Base-by-base conservation (phyloP, 2,113 vertebrate species). In the Stegostoma tigrinum region DNA sequence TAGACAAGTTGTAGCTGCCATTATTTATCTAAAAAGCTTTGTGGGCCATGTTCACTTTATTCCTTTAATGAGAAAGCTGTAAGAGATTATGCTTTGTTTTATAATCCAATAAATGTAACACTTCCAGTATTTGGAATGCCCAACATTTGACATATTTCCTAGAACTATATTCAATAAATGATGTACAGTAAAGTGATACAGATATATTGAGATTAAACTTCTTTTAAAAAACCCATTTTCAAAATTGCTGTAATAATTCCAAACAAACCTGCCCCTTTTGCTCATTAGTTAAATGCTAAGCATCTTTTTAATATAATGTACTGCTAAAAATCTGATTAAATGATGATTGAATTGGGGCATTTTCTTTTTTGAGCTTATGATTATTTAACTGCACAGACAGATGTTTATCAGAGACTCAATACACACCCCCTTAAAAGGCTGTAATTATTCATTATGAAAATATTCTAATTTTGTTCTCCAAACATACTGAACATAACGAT, bases 321-420 rank as follows among this genome's bases (percentile, higher is more conserved):
- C 55, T 87, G 24, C 55, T 80, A 30, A 87, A 86, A 87, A 87
- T 55, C 21, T 87, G 85, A 87, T 27, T 87, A 87, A 87, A 87
- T 87, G 85, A 52, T 52, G 85, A 52, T 52, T 83, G 80, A 83
- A 83, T 83, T 83, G 78, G 17, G 78, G n/a, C 78, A 83, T 83
- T 42, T 5, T 83, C 42, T 38, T 83, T 2, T 42, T 80, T 52
- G 85, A 87, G 85, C 52, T 87, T 52, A 30, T 23, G 7, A 55
- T 52, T 12, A 52, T 52, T 48, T 55, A 55, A 87, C 10, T 52
- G 80, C 80, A 42, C 17, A 42, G 23, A 27, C 85, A 87, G 7
- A 30, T 87, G 48, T 52, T 30, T 87, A 24, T 52, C 48, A 52
- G 8, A 24, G 45, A 21, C 8, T 87, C 48, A 52, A 55, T 45